phyloP scores from a whole-genome alignment of 2,113 vertebrate genomes.

The Petromus typicus region DNA sequence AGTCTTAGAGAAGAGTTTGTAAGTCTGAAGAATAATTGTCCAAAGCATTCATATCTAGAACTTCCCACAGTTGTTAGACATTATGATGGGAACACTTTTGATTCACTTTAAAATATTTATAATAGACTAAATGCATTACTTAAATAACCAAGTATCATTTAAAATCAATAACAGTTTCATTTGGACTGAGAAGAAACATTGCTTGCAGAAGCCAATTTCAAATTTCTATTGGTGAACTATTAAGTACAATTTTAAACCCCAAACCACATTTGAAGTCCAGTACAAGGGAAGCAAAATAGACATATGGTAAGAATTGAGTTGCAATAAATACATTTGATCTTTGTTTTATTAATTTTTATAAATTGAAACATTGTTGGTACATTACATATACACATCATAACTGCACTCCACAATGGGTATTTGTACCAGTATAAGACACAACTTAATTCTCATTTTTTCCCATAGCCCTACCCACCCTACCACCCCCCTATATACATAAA shows the following conservation, averaged over 20 bases:
- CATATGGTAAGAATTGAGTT: background rate
- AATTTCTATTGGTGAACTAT: conserved; percentile 28
- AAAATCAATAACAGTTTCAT: conserved; percentile 44
- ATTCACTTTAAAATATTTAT: conserved; percentile 36
- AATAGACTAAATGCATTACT: background rate
- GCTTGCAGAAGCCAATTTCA: background rate
- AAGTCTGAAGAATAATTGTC: background rate
- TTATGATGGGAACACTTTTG: background rate
- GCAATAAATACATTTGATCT: background rate
- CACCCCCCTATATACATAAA: no score
- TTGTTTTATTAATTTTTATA: conserved; percentile 1
- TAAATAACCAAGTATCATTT: conserved; percentile 49
- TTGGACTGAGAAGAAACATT: conserved; percentile 4
- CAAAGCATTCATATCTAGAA: background rate
- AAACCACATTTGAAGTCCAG: background rate
- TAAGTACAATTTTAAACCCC: background rate
- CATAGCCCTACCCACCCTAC: no score
- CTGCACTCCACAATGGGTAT: no score
- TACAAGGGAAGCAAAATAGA: background rate
- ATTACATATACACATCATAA: no score
- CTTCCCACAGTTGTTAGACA: background rate
- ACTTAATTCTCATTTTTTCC: no score
- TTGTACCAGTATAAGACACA: no score
- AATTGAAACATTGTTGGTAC: no score
- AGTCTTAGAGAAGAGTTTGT: background rate